Conservation (phyloP, 2,888 invertebrate species). For the Tetanocera ferruginea region DNA sequence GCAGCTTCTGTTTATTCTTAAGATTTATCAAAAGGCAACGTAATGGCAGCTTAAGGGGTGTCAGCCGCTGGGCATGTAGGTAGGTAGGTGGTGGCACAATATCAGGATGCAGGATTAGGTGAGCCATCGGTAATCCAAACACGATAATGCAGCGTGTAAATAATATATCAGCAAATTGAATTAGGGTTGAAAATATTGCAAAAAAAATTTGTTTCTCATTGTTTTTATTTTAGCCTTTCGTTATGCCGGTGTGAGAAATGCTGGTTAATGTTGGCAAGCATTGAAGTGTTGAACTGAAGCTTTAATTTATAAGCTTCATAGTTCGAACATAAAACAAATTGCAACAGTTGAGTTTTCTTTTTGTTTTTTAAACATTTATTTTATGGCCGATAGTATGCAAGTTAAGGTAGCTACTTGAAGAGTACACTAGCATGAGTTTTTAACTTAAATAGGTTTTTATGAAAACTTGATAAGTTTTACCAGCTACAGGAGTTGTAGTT, state of each 20-base stretch:
- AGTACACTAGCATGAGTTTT: too few relatives aligned
- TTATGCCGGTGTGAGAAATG: not conserved
- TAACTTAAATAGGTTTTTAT: too few relatives aligned
- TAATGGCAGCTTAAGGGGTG: not conserved
- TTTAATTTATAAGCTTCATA: too few relatives aligned
- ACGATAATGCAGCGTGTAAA: constrained; percentile 42
- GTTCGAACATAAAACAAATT: too few relatives aligned
- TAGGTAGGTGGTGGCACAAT: not conserved
- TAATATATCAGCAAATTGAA: constrained; percentile 42
- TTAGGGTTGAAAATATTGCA: constrained; percentile 23
- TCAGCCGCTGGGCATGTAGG: not conserved
- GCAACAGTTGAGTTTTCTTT: too few relatives aligned
- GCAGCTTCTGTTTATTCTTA: constrained; percentile 19
- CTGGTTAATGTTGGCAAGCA: not conserved
- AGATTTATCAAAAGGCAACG: constrained; percentile 21
- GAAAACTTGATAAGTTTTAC: too few relatives aligned
- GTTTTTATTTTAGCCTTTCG: not conserved
- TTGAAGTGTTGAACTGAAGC: not conserved
- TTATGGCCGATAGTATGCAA: too few relatives aligned
- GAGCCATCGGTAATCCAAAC: constrained; percentile 32
- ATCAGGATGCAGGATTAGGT: not conserved
- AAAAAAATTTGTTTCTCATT: too few relatives aligned
- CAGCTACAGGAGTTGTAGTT: too few relatives aligned
- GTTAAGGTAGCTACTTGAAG: too few relatives aligned
- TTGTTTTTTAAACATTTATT: too few relatives aligned